These are phyloP conservation scores for Diplazon laetatorius DNA, from an alignment of 2,888 invertebrate genomes.

Conservation along the genomic window DNA sequence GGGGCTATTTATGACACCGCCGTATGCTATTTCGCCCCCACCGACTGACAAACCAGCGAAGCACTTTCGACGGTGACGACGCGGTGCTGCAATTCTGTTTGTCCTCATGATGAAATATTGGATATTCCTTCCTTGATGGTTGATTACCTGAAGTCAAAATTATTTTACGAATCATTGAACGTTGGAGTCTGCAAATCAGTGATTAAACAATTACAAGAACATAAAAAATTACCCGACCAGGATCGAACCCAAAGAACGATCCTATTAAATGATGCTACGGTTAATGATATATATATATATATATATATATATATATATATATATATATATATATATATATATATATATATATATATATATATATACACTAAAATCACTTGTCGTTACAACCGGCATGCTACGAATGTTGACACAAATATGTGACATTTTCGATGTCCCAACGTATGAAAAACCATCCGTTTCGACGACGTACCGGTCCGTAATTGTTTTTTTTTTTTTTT, in stretches of 20 bases:
- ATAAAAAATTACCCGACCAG: neutral
- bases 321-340: no score
- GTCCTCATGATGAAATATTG: neutral
- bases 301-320: no score
- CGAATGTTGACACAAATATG: neutral
- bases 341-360: no score
- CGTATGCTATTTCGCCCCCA: conserved; percentile 35
- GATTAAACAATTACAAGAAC: neutral
- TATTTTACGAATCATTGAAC: neutral
- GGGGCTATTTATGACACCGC: conserved; percentile 59
- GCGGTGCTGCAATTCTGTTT: conserved; percentile 36
- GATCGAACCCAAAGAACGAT: conserved; percentile 1
- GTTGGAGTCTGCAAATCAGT: conserved; percentile 2
- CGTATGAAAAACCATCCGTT: neutral
- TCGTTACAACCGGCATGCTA: neutral
- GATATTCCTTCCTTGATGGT: neutral
- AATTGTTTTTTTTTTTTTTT: no score
- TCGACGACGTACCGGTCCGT: neutral
- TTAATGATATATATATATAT: neutral
- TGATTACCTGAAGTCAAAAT: conserved; percentile 15
- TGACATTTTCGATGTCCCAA: neutral
- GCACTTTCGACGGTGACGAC: conserved; percentile 44
- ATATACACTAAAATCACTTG: conserved; percentile 37
- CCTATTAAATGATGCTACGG: neutral
- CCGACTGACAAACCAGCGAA: conserved; percentile 19